These are phyloP conservation scores for Epizoanthus stellaris DNA, from an alignment of 92 coral and sea anemone species.

Conservation along the genomic window DNA sequence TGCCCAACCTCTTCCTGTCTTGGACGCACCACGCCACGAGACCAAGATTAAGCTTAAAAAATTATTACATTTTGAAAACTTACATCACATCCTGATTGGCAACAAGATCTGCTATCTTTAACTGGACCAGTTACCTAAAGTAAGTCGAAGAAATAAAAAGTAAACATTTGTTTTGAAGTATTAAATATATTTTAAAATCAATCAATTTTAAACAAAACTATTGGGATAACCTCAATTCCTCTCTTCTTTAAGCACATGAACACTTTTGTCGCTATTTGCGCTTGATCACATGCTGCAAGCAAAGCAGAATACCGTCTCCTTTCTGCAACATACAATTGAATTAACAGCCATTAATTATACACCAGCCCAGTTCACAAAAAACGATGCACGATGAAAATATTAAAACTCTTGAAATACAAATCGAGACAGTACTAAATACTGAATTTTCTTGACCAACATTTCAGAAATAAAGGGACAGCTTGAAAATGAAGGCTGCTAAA, in stretches of 20 bases:
- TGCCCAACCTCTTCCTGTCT: no score
- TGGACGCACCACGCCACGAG: no score
- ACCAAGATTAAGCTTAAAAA: no score
- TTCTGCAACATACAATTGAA: constrained; percentile 8
- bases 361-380: not conserved
- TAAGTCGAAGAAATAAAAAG: not conserved
- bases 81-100: not conserved
- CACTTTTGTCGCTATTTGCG: not conserved
- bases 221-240: constrained; percentile 27
- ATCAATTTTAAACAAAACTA: not conserved
- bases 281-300: constrained; percentile 22
- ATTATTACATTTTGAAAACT: not conserved
- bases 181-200: not conserved
- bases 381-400: not conserved
- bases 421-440: no score
- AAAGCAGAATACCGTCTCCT: constrained; percentile 1
- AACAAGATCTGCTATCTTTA: not conserved
- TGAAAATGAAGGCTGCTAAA: no score
- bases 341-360: not conserved
- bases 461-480: no score
- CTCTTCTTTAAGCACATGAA: constrained; percentile 7
- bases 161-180: not conserved
- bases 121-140: constrained; percentile 25
- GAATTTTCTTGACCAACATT: no score
- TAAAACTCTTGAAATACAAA: not conserved